phyloP scores from a whole-genome alignment of 2,888 invertebrate species.

The Phyllotreta striolata region DNA sequence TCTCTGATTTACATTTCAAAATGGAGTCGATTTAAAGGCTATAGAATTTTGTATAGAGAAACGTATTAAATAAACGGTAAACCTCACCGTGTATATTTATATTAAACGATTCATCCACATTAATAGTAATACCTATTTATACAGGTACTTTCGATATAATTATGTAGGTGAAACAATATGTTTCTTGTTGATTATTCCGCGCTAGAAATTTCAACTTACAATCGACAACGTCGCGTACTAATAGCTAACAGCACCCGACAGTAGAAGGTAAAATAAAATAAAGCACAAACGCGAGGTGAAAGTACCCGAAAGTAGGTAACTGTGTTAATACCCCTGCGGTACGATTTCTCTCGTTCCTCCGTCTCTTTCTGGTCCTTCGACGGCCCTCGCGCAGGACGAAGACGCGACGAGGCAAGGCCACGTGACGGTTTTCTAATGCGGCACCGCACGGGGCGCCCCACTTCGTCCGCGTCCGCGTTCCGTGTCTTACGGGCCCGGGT shows the following conservation, averaged over 20 bases:
- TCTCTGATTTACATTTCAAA: no score
- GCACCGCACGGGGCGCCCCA: conserved; percentile 40
- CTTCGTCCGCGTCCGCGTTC: conserved; percentile 32
- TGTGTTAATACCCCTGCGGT: conserved; percentile 55
- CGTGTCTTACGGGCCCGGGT: conserved; percentile 40
- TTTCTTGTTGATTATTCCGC: no score
- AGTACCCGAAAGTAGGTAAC: conserved; percentile 61
- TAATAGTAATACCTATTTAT: no score
- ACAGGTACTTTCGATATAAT: no score
- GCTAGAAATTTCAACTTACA: no score
- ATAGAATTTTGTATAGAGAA: no score
- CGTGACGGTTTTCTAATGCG: conserved; percentile 49
- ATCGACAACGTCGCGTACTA: conserved; percentile 4
- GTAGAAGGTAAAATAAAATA: conserved; percentile 9
- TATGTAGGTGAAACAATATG: no score
- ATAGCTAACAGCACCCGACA: neutral
- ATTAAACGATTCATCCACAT: no score
- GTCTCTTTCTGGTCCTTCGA: conserved; percentile 39
- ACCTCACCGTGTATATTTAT: no score
- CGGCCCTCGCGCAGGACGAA: conserved; percentile 26
- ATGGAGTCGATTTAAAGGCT: no score
- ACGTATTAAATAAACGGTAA: no score
- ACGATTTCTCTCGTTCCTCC: conserved; percentile 52
- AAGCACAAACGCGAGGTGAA: conserved; percentile 56
- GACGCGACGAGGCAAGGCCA: conserved; percentile 42